A percentile compares a stretch with the other conserved stretches of the same genome.
Conservation (phyloP, 2,888 invertebrate species). For the Eristalinus sepulchralis region DNA sequence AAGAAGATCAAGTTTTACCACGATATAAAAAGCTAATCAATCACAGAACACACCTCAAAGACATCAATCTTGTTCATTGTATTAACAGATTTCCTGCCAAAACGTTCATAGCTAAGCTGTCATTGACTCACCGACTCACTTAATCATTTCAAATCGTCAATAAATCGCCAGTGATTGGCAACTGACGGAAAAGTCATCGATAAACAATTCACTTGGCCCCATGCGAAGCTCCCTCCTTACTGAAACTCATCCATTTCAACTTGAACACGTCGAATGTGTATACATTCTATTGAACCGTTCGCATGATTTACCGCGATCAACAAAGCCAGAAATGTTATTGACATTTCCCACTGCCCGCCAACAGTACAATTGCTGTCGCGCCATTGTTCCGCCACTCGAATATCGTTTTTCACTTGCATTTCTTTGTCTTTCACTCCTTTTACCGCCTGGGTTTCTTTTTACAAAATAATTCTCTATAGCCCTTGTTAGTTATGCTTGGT, state of each 20-base stretch:
- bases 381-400: slow-evolving; percentile 13
- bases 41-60: too few relatives aligned
- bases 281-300: background rate
- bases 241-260: background rate
- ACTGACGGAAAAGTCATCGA: background rate
- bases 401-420: slow-evolving; percentile 23
- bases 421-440: slow-evolving; percentile 39
- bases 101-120: background rate
- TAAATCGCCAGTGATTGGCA: background rate
- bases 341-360: slow-evolving; percentile 18
- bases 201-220: background rate
- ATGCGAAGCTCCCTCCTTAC: background rate
- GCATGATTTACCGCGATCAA: slow-evolving; percentile 32
- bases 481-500: slow-evolving; percentile 30
- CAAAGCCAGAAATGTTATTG: slow-evolving; percentile 36
- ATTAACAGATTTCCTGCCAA: too few relatives aligned
- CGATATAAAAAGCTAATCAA: too few relatives aligned
- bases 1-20: background rate
- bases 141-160: background rate
- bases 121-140: background rate
- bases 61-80: too few relatives aligned
- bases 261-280: background rate
- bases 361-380: background rate
- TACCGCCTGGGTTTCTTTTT: slow-evolving; percentile 40
- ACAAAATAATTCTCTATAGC: background rate